These are phyloP conservation scores for Coelopa pilipes DNA, from an alignment of 2,888 invertebrate species.

Conservation along the genomic window DNA sequence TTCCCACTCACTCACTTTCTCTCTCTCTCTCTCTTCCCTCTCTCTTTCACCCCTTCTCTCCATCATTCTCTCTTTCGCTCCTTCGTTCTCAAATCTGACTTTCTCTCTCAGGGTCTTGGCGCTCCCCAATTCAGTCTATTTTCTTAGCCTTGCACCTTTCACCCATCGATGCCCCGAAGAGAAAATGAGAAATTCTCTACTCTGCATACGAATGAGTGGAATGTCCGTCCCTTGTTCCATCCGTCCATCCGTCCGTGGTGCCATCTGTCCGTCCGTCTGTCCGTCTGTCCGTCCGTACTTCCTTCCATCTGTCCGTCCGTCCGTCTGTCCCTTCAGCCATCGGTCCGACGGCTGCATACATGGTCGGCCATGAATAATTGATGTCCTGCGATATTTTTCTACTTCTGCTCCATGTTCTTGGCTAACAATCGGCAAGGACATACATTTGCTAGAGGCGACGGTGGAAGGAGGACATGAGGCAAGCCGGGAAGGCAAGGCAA, in stretches of 20 bases:
- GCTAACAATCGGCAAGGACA: no score
- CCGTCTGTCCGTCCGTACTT: neutral
- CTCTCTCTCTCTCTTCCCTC: neutral
- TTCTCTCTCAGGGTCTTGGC: no score
- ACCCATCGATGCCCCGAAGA: neutral
- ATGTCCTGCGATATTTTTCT: conserved; percentile 5
- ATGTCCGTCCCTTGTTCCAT: neutral
- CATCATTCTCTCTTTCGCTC: neutral
- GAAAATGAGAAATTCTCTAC: conserved; percentile 9
- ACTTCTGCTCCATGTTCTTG: no score
- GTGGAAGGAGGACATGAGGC: no score
- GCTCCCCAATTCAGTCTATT: neutral
- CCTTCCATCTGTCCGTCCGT: neutral
- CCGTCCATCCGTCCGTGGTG: neutral
- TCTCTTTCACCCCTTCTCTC: neutral
- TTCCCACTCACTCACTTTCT: neutral
- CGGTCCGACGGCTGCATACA: neutral
- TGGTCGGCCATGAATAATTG: conserved; percentile 17
- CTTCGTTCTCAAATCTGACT: neutral
- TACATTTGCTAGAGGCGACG: no score
- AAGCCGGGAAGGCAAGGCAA: no score
- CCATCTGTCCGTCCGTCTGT: neutral
- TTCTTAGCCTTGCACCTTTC: neutral
- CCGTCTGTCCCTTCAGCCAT: neutral
- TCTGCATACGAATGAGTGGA: conserved; percentile 23